Evolutionary conservation across 2,797 vertebrate species (phyloP), one percentile per base, ranked within the genome.

Genomic region (Cyclura pinguis): DNA sequence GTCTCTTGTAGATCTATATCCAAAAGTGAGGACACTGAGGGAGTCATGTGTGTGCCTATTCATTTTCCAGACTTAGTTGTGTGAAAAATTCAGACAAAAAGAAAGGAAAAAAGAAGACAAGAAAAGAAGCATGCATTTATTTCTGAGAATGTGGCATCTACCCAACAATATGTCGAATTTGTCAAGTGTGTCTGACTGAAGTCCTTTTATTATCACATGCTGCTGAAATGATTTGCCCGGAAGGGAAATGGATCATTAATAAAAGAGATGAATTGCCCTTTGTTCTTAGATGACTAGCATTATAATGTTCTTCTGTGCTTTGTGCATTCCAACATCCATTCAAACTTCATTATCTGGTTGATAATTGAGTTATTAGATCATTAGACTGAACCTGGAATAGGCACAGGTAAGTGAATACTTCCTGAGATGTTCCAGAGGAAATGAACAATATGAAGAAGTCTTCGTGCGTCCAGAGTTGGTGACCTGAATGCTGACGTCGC

Each of bases 121-220:
- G 97, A 95, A 97, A 95, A 96, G 96, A 96, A 94, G 81, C 93
- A 52, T 38, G 91, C 94, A 91, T 97, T 97, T 96, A 81, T 96
- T 97, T 96, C 94, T 95, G 94, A 96, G 95, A 95, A 91, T 38
- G 90, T 97, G 97, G 97, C 97, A 92, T 91, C 77, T 90, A 84
- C 94, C 96, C 97, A 97, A 95, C 85, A 95, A 95, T 91, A 89
- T 91, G 96, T 96, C 97, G 95, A 97, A 96, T 98, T 98, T 98
- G 96, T 96, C 97, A 98, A 91, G 98, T 97, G 91, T 94, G 92
- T 97, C 96, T 96, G 95, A 95, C 94, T 97, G 97, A 97, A 98
- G 94, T 67, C 91, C 85, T 97, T 69, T 89, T 95, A 95, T 97
- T 96, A 94, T 94, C 92, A 93, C 86, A 92, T 83, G 50, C 84